phyloP scores from a whole-genome alignment of 2,113 vertebrate genomes.

The Excalfactoria chinensis region DNA sequence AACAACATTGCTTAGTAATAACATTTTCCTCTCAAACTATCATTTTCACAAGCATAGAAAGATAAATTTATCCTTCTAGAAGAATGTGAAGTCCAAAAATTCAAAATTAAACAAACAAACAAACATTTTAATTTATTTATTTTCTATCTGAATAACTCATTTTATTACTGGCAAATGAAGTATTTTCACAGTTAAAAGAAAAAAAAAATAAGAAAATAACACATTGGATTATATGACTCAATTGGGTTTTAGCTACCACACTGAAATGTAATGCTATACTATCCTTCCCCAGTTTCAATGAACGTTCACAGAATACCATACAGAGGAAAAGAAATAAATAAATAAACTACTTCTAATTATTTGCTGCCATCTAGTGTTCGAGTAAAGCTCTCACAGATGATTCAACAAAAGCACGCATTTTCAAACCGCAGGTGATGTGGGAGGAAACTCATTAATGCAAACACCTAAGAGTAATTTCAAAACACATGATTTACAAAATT shows the following conservation, averaged over 20 bases:
- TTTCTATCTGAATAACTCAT: too few species aligned
- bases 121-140: too few species aligned
- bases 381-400: background rate
- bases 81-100: background rate
- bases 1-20: background rate
- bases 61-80: background rate
- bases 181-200: background rate
- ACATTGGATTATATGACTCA: background rate
- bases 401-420: background rate
- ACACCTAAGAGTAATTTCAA: background rate
- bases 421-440: background rate
- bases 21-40: background rate
- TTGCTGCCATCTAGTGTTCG: constrained; percentile 80
- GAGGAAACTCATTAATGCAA: background rate
- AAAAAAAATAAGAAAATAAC: background rate
- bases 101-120: background rate
- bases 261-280: background rate
- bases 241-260: background rate
- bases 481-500: background rate
- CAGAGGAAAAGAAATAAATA: background rate
- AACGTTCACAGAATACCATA: constrained; percentile 61
- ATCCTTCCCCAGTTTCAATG: background rate
- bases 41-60: background rate
- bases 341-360: constrained; percentile 55
- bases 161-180: background rate